These are phyloP conservation scores for Nebria brevicollis DNA, from an alignment of 2,888 invertebrate species.

Conservation along the genomic window DNA sequence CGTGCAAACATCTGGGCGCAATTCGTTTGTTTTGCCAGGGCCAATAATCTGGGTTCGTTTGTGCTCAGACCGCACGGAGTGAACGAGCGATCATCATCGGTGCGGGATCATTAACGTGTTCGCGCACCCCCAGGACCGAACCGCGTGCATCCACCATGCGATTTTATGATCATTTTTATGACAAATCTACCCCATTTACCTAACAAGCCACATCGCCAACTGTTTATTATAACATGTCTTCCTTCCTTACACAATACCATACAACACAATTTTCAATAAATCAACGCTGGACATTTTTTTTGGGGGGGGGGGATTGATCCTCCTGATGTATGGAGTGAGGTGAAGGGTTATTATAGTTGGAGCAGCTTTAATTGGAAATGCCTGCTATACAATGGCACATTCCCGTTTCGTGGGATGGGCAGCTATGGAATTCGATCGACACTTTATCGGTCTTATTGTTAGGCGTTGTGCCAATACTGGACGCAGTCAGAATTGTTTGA, in stretches of 20 bases:
- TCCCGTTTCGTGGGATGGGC: slow-evolving; percentile 15
- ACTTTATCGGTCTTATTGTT: slow-evolving; percentile 47
- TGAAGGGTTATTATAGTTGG: neutral
- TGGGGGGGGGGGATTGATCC: no score
- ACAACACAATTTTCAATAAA: no score
- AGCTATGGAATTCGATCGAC: slow-evolving; percentile 29
- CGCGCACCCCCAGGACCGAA: neutral
- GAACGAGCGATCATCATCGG: slow-evolving; percentile 12
- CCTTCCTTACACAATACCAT: no score
- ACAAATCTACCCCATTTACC: slow-evolving; percentile 45
- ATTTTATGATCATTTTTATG: slow-evolving; percentile 47
- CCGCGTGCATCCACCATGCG: slow-evolving; percentile 21
- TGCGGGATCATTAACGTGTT: slow-evolving; percentile 18
- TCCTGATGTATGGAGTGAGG: neutral
- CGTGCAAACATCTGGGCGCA: slow-evolving; percentile 15
- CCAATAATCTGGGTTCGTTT: neutral
- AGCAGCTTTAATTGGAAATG: slow-evolving; percentile 39
- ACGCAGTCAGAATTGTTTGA: neutral
- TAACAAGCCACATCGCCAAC: slow-evolving; percentile 35
- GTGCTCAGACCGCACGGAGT: neutral
- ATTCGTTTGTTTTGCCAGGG: neutral
- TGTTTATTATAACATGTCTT: neutral
- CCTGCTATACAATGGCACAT: slow-evolving; percentile 39
- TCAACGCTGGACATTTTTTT: no score
- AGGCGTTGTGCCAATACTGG: slow-evolving; percentile 8